Evolutionary conservation across 2,888 invertebrate genomes (phyloP), one percentile per base, ranked within the genome.

Genomic region (Andrena dorsata): DNA sequence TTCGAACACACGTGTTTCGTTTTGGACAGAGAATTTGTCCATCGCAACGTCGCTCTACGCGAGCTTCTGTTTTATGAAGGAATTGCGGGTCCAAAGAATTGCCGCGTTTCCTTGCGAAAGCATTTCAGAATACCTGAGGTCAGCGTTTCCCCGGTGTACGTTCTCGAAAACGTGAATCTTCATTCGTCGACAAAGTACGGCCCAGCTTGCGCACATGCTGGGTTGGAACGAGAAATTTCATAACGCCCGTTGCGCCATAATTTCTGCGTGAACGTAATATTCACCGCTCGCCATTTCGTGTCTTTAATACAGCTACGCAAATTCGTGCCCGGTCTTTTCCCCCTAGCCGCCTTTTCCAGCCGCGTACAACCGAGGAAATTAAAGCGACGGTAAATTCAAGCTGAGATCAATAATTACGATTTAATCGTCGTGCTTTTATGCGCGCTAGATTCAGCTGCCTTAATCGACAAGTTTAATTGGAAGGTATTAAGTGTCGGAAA

Each of bases 181-280:
- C 65, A 65, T 74, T 70, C 65, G 26, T 26, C 10, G 66, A 47
- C 51, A 60, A 79, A 80, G 61, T 56, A 69, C 26, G 63, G 69
- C 32, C 16, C 64, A 49, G 69, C 60, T 30, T 16, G 23, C 2
- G 1, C 58, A 8, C 20, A 10, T 78, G 23, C 63, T 10, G 35
- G 51, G 16, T 41, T 23, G 35, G 3, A n/a, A 8, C 13, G 23
- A 35, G 49, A 66, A 71, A 75, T 75, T 75, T 80, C 66, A 70
- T 72, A 71, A 65, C 49, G 53, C 64, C 30, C 23, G 10, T 60
- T 41, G 23, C 51, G 26, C 32, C 80, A 32, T 75, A 71, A 80
- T 82, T 82, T 80, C 28, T 23, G 28, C 26, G 23, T 49, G 49
- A 71, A 53, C 51, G 70, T 71, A 80, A 82, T 58, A 75, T 75